These are phyloP conservation scores for Rhodophaea formosa DNA, from an alignment of 2,888 invertebrate species.

Conservation along the genomic window DNA sequence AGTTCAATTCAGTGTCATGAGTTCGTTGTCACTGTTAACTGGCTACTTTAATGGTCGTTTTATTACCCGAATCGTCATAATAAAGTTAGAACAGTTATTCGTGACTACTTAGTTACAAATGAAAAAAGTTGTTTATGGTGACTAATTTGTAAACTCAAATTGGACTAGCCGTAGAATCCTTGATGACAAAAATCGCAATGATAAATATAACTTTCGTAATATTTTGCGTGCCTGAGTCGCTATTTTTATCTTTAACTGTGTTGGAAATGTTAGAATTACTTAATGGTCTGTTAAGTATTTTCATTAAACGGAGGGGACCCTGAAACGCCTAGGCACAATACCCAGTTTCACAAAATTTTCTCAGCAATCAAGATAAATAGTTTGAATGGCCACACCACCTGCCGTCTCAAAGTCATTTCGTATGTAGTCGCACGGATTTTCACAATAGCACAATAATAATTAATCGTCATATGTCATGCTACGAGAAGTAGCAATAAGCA, in stretches of 20 bases:
- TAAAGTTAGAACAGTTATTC: slow-evolving; percentile 31
- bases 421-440: slow-evolving; percentile 41
- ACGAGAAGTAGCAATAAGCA: slow-evolving; percentile 67
- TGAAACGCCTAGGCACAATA: slow-evolving; percentile 24
- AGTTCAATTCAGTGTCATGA: slow-evolving; percentile 43
- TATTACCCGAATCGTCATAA: slow-evolving; percentile 37
- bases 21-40: slow-evolving; percentile 35
- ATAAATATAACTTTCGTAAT: not conserved
- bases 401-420: slow-evolving; percentile 41
- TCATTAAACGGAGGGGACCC: slow-evolving; percentile 1
- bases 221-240: not conserved
- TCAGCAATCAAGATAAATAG: slow-evolving; percentile 34
- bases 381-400: slow-evolving; percentile 31
- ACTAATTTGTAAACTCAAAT: slow-evolving; percentile 1
- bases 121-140: slow-evolving; percentile 20
- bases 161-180: not conserved
- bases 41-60: slow-evolving; percentile 42
- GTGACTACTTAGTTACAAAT: slow-evolving; percentile 24
- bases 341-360: slow-evolving; percentile 34
- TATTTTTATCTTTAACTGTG: not conserved
- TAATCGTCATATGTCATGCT: slow-evolving; percentile 74
- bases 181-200: not conserved
- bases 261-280: too few species aligned
- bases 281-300: not conserved
- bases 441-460: slow-evolving; percentile 61